Conservation (phyloP, 64 coral and sea anemone genomes). For the Acropora yongei region DNA sequence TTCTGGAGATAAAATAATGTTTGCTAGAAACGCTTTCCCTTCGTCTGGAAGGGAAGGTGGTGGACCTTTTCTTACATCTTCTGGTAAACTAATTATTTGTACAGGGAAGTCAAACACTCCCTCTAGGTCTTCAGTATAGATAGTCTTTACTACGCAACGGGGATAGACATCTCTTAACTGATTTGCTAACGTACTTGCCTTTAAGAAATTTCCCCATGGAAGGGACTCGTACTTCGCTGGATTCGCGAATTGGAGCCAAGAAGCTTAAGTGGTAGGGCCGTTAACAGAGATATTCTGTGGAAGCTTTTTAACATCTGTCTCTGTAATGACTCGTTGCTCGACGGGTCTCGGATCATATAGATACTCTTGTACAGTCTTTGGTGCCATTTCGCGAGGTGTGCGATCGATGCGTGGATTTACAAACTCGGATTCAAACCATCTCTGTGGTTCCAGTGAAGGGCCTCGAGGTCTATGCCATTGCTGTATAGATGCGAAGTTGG, state of each 20-base stretch:
- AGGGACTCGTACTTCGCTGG: conserved; percentile 7
- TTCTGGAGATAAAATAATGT: conserved; percentile 12
- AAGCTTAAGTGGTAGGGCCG: conserved; percentile 30
- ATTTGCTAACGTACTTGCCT: neutral
- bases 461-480: conserved; percentile 15
- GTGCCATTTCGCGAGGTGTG: neutral
- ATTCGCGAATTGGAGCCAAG: conserved; percentile 21
- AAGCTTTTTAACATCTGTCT: neutral
- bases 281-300: neutral
- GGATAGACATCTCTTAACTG: conserved; percentile 15
- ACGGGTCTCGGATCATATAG: conserved; percentile 21
- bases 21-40: conserved; percentile 12
- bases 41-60: neutral
- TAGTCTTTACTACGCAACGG: neutral
- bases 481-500: too few species aligned
- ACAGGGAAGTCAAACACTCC: conserved; percentile 19
- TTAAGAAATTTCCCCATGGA: conserved; percentile 31
- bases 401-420: conserved; percentile 12
- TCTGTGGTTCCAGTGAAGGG: neutral
- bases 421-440: conserved; percentile 4
- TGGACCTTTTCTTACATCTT: conserved; percentile 36
- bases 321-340: conserved; percentile 5
- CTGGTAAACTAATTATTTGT: neutral
- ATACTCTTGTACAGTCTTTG: conserved; percentile 39
- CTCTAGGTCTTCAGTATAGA: conserved; percentile 27